Conservation (phyloP, 2,113 vertebrate genomes). For the Platanista minor region DNA sequence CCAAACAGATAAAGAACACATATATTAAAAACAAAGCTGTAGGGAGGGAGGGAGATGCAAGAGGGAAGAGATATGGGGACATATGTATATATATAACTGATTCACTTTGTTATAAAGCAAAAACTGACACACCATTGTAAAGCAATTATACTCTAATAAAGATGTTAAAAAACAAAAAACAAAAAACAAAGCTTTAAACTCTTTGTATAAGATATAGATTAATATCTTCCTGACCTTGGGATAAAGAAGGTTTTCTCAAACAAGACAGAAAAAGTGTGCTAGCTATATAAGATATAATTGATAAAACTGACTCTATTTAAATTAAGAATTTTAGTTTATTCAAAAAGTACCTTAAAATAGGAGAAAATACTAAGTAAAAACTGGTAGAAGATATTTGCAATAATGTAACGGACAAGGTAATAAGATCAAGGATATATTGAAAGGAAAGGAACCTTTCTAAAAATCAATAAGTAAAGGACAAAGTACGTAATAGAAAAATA, state of each 20-base stretch:
- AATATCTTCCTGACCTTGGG: not conserved
- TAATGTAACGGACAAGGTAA: not conserved
- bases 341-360: not conserved
- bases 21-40: not conserved
- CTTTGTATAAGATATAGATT: not conserved
- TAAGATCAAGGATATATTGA: not conserved
- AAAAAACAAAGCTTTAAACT: not conserved
- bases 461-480: not conserved
- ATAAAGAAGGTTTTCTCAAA: not conserved
- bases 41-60: too few relatives aligned
- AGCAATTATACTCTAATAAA: not conserved
- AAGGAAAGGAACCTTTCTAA: not conserved
- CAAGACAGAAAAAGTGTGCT: not conserved
- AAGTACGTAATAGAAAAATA: not conserved
- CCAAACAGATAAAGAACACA: not conserved
- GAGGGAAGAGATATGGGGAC: too few relatives aligned
- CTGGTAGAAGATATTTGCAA: not conserved
- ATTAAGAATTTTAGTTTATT: not conserved
- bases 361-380: not conserved
- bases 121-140: too few relatives aligned
- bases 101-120: too few relatives aligned
- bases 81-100: too few relatives aligned
- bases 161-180: not conserved
- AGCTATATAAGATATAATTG: not conserved
- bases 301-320: not conserved